phyloP scores from a whole-genome alignment of 1,140 invertebrate species.

The Drosophila suzukii region DNA sequence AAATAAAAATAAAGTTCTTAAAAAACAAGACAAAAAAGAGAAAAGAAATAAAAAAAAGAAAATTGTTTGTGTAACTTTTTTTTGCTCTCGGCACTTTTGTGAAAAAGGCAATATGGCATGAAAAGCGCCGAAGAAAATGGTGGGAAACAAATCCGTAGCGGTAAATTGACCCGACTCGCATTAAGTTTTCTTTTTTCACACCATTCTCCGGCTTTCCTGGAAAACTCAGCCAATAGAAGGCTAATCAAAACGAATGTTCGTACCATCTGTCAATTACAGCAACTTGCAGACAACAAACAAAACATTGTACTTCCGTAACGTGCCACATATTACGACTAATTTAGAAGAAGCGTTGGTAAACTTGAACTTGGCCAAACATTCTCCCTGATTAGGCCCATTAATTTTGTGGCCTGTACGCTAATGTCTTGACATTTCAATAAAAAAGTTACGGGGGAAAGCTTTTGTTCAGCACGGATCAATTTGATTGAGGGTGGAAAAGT shows the following conservation, averaged over 20 bases:
- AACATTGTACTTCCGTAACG: constrained; percentile 44
- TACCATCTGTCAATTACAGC: constrained; percentile 66
- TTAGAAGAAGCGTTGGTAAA: constrained; percentile 44
- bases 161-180: constrained; percentile 1
- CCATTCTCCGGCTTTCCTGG: not conserved
- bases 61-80: constrained; percentile 32
- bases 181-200: constrained; percentile 25
- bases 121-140: constrained; percentile 5
- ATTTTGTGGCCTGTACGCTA: constrained; percentile 49
- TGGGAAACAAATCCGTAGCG: not conserved
- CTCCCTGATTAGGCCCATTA: constrained; percentile 69
- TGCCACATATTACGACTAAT: constrained; percentile 62
- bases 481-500: constrained; percentile 14
- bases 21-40: not conserved
- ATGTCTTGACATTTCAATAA: constrained; percentile 49
- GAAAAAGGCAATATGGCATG: constrained; percentile 20
- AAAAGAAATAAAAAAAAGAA: constrained; percentile 14
- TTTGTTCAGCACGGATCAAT: constrained; percentile 10
- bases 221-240: constrained; percentile 30
- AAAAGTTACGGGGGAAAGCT: constrained; percentile 3
- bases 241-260: constrained; percentile 65
- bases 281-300: constrained; percentile 34
- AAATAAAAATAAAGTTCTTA: not conserved
- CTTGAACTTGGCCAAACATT: constrained; percentile 57
- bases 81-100: constrained; percentile 15